A percentile compares a stretch with the other conserved stretches of the same genome.
Evolutionary conservation across 2,113 vertebrate genomes (phyloP).

Genomic region (Emydocephalus ijimae): DNA sequence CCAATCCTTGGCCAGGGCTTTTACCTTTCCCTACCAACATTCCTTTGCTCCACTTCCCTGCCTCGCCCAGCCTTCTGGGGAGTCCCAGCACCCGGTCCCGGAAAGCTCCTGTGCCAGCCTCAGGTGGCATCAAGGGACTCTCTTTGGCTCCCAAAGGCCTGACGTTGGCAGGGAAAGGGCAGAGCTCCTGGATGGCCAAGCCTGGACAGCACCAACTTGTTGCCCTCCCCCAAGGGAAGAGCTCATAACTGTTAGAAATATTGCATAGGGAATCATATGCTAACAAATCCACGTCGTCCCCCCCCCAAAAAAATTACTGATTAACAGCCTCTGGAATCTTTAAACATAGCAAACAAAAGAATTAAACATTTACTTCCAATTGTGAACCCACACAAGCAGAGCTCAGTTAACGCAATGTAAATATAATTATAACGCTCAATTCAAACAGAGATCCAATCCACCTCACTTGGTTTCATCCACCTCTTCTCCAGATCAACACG

Average conservation of each 20-base stretch:
- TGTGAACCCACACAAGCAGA: background rate
- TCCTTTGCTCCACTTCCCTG: background rate
- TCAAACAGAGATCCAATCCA: background rate
- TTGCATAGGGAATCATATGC: background rate
- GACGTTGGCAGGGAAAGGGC: background rate
- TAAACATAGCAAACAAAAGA: background rate
- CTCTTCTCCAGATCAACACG: background rate
- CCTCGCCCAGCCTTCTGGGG: background rate
- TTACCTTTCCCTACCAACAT: background rate
- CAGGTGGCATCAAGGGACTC: background rate
- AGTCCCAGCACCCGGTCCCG: background rate
- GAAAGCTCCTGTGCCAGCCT: background rate
- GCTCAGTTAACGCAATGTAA: background rate
- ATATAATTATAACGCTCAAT: background rate
- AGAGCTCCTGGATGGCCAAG: background rate
- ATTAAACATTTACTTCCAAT: background rate
- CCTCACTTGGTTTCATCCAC: background rate
- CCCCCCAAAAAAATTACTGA: background rate
- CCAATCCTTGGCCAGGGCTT: background rate
- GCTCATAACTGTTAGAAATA: background rate
- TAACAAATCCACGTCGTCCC: background rate
- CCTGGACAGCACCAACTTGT: background rate
- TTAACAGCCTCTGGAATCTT: background rate
- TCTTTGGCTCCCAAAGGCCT: background rate
- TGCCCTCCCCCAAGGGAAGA: background rate